These are phyloP conservation scores for Aurelia aurita DNA, from an alignment of 30 jellyfish, hydroid and myxozoan genomes.

Conservation along the genomic window DNA sequence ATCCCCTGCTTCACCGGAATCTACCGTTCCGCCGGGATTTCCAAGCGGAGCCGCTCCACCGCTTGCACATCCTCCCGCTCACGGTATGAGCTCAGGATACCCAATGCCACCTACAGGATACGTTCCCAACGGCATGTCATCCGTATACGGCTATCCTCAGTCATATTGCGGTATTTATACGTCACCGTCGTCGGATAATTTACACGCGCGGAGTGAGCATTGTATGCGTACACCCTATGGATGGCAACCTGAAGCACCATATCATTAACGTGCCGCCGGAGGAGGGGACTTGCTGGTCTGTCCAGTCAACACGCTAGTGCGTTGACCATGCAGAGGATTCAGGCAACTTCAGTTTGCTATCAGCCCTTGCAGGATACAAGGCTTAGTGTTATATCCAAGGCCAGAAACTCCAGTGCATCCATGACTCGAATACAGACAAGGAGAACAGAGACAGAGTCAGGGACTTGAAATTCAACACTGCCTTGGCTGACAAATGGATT, in stretches of 20 bases:
- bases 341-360: too few relatives aligned
- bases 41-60: conserved; percentile 85
- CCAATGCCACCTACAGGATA: conserved; percentile 71
- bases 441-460: too few relatives aligned
- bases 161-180: conserved; percentile 68
- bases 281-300: too few relatives aligned
- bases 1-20: conserved; percentile 78
- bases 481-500: too few relatives aligned
- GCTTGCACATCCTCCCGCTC: conserved; percentile 82
- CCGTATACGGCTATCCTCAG: conserved; percentile 68
- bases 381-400: too few relatives aligned
- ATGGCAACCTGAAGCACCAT: conserved; percentile 52
- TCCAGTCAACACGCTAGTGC: too few relatives aligned
- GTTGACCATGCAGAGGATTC: too few relatives aligned
- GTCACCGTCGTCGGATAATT: conserved; percentile 65
- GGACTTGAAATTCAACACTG: too few relatives aligned
- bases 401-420: too few relatives aligned
- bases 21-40: conserved; percentile 42
- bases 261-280: not conserved
- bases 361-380: too few relatives aligned
- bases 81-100: conserved; percentile 43
- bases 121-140: conserved; percentile 56
- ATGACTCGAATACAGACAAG: too few relatives aligned
- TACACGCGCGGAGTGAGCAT: conserved; percentile 65
- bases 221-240: conserved; percentile 64